phyloP scores from a whole-genome alignment of 2,888 invertebrate genomes.

The Cyaniris semiargus region DNA sequence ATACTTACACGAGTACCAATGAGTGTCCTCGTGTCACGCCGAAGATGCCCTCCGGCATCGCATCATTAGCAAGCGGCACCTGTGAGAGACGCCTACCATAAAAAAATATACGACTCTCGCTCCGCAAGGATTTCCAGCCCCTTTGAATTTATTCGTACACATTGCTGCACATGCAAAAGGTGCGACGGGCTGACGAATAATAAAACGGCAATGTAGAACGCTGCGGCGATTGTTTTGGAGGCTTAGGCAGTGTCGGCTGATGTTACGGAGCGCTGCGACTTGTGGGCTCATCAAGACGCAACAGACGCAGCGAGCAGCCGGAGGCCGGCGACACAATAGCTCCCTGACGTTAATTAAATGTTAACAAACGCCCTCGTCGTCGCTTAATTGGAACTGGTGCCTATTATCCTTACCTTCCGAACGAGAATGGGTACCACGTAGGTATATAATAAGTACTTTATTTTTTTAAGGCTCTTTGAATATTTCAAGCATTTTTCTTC shows the following conservation, averaged over 20 bases:
- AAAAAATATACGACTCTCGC: constrained; percentile 44
- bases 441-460: constrained; percentile 66
- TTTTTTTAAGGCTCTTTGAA: constrained; percentile 38
- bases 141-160: constrained; percentile 36
- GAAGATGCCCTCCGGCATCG: constrained; percentile 51
- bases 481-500: constrained; percentile 21
- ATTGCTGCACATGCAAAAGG: constrained; percentile 39
- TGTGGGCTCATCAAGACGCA: constrained; percentile 63
- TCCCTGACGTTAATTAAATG: constrained; percentile 79
- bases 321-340: constrained; percentile 73
- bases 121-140: constrained; percentile 43
- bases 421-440: constrained; percentile 70
- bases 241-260: constrained; percentile 51
- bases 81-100: constrained; percentile 48
- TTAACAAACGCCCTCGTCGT: constrained; percentile 80
- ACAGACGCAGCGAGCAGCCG: constrained; percentile 57
- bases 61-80: constrained; percentile 62
- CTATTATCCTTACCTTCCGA: constrained; percentile 78
- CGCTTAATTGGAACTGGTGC: constrained; percentile 80
- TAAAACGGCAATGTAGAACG: constrained; percentile 45
- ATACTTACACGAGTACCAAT: constrained; percentile 52
- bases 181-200: constrained; percentile 19
- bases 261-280: constrained; percentile 61
- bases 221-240: constrained; percentile 41
- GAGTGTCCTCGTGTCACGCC: constrained; percentile 54